Evolutionary conservation across 2,797 vertebrate genomes (phyloP).

Genomic region (Natrix natrix): DNA sequence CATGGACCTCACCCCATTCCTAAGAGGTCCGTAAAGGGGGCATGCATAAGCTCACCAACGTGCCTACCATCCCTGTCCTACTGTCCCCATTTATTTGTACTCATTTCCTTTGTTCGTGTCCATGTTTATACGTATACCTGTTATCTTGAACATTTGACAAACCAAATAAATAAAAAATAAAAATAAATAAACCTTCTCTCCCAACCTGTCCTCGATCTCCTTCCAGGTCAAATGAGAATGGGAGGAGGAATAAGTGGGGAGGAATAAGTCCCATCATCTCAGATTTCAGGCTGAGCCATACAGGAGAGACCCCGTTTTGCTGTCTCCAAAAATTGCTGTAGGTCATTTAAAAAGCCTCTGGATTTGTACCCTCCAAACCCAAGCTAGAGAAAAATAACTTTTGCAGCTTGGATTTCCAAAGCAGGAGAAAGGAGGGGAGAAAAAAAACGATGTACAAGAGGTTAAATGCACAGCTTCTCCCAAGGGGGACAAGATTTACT

Average conservation of each 20-base stretch:
- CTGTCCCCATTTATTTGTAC: too few species aligned
- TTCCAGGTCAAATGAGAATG: background rate
- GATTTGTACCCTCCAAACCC: background rate
- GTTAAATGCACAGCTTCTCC: background rate
- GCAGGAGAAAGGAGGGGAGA: too few species aligned
- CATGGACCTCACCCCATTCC: too few species aligned
- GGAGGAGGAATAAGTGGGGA: background rate
- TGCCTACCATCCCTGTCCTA: too few species aligned
- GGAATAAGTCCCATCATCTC: background rate
- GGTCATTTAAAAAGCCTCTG: constrained; percentile 10
- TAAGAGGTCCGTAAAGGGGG: too few species aligned
- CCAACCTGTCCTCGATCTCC: background rate
- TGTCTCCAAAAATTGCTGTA: background rate
- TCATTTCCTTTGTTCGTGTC: too few species aligned
- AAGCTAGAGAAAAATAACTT: background rate
- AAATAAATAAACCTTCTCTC: too few species aligned
- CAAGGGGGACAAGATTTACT: background rate
- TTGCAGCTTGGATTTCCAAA: background rate
- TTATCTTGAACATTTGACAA: too few species aligned
- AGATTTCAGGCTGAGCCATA: background rate
- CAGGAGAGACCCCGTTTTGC: background rate
- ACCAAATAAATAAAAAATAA: too few species aligned
- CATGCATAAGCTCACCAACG: too few species aligned
- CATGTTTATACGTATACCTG: too few species aligned
- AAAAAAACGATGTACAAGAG: background rate